phyloP scores from a whole-genome alignment of 2,113 vertebrate genomes.

The Scolopax mira region DNA sequence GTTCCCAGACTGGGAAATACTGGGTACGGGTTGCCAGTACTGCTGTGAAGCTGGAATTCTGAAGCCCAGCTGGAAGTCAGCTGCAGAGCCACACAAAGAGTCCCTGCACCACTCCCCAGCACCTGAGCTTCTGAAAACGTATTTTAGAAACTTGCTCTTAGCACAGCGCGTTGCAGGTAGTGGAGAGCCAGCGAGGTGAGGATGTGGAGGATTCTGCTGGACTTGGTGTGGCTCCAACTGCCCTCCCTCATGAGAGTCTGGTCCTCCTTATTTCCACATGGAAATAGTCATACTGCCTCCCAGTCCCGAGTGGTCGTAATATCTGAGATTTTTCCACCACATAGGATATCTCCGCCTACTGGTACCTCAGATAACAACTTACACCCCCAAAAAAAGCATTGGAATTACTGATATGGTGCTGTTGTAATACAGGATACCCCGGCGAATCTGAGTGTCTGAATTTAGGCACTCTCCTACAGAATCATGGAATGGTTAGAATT shows the following conservation, averaged over 20 bases:
- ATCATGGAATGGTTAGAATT: too few relatives aligned
- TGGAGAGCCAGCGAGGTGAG: neutral
- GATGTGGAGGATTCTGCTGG: neutral
- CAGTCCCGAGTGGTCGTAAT: accelerated
- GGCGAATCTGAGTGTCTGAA: neutral
- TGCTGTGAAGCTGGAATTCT: neutral
- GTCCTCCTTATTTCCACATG: neutral
- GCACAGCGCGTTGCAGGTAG: neutral
- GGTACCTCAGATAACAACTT: neutral
- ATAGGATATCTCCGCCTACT: neutral
- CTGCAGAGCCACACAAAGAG: neutral
- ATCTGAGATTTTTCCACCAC: neutral
- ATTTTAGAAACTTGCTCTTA: neutral
- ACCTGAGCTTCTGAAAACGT: neutral
- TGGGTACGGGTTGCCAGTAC: neutral
- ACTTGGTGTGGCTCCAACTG: neutral
- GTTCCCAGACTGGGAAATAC: neutral
- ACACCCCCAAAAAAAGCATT: neutral
- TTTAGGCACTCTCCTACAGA: neutral
- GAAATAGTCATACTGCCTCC: neutral
- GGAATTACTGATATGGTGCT: neutral
- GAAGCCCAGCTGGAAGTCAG: neutral
- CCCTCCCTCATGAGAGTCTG: neutral
- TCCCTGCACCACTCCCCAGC: neutral
- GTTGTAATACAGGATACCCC: neutral